Base-by-base conservation (phyloP, 2,113 vertebrate genomes). In the Nothobranchius furzeri region DNA sequence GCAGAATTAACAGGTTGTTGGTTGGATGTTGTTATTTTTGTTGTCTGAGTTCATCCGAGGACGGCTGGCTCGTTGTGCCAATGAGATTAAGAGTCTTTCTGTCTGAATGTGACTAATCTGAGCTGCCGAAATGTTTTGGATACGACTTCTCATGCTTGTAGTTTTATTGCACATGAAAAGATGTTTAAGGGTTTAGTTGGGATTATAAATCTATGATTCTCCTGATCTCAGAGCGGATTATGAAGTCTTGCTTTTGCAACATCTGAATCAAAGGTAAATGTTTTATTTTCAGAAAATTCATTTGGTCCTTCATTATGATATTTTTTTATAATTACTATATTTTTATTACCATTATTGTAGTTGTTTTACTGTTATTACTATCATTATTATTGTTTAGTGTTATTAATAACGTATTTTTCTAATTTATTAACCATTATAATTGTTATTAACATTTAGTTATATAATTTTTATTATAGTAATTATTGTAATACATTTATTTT, bases 101-200 rank as follows among this genome's bases (percentile, higher is more conserved):
- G 42, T 37, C 12, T 13, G 15, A 20, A 59, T 59, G 7, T 59
- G 56, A 45, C 20, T n/a, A 9, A 52, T 25, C 12, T 9, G 48
- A 52, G 17, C 50, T 6, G 6, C 36, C 45, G 30, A 35, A 40
- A 54, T 62, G 61, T 25, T 30, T 64, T 64, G 37, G 37, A 52
- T 36, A 12, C 15, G 4, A 56, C 25, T 36, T 48, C 4, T 20
- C 37, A 56, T 56, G 20, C 35, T 50, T 42, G 15, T 15, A 42
- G 11, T 52, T 64, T 8, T 7, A 36, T 62, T 62, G 15, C 30
- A 37, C n/a, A 49, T 40, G 9, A 62, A 17, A 50, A 49, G 46
- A 36, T 60, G 14, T 35, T 50, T n/a, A 17, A n/a, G 58, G 58
- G 45, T 30, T 60, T 60, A 47, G 45, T 50, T 35, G 46, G 59